Evolutionary conservation across 2,797 vertebrate genomes (phyloP).

Genomic region (Gallinago solitaria): DNA sequence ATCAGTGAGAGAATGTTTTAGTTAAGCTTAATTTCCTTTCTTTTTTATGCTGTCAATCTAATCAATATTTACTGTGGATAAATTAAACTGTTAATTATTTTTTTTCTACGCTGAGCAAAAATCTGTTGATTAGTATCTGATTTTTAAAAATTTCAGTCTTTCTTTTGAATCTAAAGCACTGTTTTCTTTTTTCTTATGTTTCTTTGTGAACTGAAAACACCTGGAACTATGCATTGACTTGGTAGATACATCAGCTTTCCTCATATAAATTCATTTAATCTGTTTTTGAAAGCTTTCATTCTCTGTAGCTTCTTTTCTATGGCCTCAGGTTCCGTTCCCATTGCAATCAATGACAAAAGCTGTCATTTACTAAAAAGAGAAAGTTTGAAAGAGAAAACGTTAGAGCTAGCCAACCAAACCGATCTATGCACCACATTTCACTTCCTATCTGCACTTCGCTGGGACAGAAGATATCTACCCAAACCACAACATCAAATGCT

Average conservation of each 20-base stretch:
- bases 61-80: background rate
- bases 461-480: constrained; percentile 44
- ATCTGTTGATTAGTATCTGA: background rate
- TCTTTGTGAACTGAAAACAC: background rate
- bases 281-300: background rate
- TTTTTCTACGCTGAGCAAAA: background rate
- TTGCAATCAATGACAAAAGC: background rate
- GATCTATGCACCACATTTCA: background rate
- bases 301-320: background rate
- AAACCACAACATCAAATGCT: constrained; percentile 55
- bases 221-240: background rate
- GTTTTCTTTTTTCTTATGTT: background rate
- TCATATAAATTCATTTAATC: background rate
- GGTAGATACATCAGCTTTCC: background rate
- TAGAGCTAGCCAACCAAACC: constrained; percentile 24
- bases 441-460: constrained; percentile 22
- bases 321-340: background rate
- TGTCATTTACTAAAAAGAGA: background rate
- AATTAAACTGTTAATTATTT: background rate
- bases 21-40: background rate
- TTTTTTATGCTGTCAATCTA: background rate
- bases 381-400: background rate
- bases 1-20: background rate
- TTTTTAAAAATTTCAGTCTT: background rate
- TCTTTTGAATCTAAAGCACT: background rate